Evolutionary conservation across 2,888 invertebrate genomes (phyloP), one percentile per base, ranked within the genome.

Genomic region (Anarsia innoxiella): DNA sequence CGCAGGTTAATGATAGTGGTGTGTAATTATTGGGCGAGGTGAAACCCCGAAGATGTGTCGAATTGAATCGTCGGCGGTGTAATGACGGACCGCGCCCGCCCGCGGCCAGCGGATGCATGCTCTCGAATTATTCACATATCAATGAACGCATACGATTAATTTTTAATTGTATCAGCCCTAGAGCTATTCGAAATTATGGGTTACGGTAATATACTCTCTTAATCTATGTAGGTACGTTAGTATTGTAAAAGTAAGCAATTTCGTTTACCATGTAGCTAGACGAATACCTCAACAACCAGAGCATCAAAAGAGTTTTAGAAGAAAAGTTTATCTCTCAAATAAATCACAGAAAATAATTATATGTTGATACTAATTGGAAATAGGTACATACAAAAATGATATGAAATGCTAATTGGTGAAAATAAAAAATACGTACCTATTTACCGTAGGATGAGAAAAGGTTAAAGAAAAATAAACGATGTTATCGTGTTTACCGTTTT

Each of bases 41-140:
- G 80, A 75, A 80, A 83, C 72, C 61, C 73, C 66, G 80, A 82
- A 84, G 83, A 84, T 80, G 80, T 80, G 82, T 77, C 75, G 74
- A 78, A 80, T 80, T 79, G 78, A 76, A 75, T 69, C 67, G 72
- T 75, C 65, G 65, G 59, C 35, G 36, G 48, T 33, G 56, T 72
- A 71, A 75, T 74, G 64, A 66, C 52, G 61, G 59, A 56, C 47
- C 48, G 57, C 56, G 50, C 41, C 50, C 46, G 42, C 42, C 34
- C 28, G 35, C 44, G 37, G 36, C 32, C 43, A 37, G 53, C 58
- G 66, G 73, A 70, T 66, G 66, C 56, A 50, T 47, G 48, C 62
- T 55, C 62, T 59, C 52, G 48, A 46, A 56, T 56, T 54, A 57
- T 46, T 41, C 46, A 49, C 44, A 42, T 67, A 70, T 72, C 71